These are phyloP conservation scores for Thermophis baileyi DNA, from an alignment of 2,113 vertebrate species.

Conservation along the genomic window DNA sequence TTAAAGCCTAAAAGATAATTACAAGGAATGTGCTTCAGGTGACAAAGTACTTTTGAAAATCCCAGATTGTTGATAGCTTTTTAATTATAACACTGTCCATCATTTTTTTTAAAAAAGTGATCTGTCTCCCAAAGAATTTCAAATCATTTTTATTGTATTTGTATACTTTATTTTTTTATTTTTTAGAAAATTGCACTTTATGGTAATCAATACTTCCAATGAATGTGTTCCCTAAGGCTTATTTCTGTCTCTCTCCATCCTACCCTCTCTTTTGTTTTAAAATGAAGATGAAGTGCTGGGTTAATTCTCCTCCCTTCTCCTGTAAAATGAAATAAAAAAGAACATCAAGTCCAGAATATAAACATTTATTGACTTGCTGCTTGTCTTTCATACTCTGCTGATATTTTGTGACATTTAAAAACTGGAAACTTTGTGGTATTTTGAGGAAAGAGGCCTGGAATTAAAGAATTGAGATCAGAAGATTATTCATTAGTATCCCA, in stretches of 20 bases:
- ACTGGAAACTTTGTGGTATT: constrained; percentile 57
- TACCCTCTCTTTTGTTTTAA: constrained; percentile 20
- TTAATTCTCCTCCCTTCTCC: constrained; percentile 14
- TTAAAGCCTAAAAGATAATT: constrained; percentile 74
- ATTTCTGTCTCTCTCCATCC: neutral
- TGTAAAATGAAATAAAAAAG: constrained; percentile 46
- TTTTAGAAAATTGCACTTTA: constrained; percentile 54
- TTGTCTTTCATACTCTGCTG: constrained; percentile 55
- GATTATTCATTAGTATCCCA: constrained; percentile 51
- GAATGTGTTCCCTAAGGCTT: constrained; percentile 35
- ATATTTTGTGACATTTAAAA: constrained; percentile 70
- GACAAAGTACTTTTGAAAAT: constrained; percentile 72
- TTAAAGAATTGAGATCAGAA: constrained; percentile 48
- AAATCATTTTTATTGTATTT: constrained; percentile 49
- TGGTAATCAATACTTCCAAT: constrained; percentile 65
- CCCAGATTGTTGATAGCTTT: constrained; percentile 67
- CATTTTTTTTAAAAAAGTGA: constrained; percentile 33
- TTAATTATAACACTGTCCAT: constrained; percentile 69
- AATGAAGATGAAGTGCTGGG: constrained; percentile 44
- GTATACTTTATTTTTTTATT: constrained; percentile 25
- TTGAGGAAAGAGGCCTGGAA: constrained; percentile 46
- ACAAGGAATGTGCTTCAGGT: constrained; percentile 69
- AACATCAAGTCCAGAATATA: constrained; percentile 53
- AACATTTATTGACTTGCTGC: constrained; percentile 60
- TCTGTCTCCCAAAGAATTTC: constrained; percentile 56